A percentile compares a stretch with the other conserved stretches of the same genome.
Evolutionary conservation across 2,797 vertebrate species (phyloP).

Genomic region (Okamejei kenojei): DNA sequence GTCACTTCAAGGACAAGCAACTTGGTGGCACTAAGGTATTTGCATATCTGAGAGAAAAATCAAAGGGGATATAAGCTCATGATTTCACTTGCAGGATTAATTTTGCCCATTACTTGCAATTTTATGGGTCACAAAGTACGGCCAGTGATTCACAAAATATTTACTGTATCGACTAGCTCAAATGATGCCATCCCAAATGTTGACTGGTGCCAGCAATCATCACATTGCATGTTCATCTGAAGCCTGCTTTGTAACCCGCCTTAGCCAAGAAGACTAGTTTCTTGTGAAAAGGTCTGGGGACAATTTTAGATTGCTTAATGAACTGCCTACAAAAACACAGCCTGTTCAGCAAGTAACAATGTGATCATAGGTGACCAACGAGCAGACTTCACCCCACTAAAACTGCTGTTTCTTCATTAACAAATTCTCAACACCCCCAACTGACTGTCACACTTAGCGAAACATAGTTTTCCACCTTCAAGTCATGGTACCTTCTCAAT

Average conservation of each 20-base stretch:
- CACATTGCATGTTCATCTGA: not conserved
- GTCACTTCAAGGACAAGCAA: not conserved
- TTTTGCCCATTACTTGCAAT: not conserved
- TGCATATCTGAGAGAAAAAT: not conserved
- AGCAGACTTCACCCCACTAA: too few species aligned
- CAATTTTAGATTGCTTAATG: not conserved
- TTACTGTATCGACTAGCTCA: not conserved
- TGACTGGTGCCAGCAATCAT: not conserved
- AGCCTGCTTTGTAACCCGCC: too few species aligned
- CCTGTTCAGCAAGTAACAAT: too few species aligned
- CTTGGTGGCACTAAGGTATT: not conserved
- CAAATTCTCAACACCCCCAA: too few species aligned
- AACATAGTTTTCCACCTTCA: too few species aligned
- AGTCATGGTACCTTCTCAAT: not conserved
- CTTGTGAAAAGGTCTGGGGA: not conserved
- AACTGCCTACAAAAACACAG: too few species aligned
- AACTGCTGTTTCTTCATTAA: too few species aligned
- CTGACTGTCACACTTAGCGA: too few species aligned
- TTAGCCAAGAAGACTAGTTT: not conserved
- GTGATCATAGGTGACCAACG: too few species aligned
- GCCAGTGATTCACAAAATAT: not conserved
- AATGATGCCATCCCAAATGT: not conserved
- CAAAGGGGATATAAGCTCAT: not conserved
- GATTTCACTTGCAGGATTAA: not conserved
- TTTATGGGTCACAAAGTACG: not conserved